These are phyloP conservation scores for Siderastrea radians DNA, from an alignment of 92 coral and sea anemone genomes.

Conservation along the genomic window DNA sequence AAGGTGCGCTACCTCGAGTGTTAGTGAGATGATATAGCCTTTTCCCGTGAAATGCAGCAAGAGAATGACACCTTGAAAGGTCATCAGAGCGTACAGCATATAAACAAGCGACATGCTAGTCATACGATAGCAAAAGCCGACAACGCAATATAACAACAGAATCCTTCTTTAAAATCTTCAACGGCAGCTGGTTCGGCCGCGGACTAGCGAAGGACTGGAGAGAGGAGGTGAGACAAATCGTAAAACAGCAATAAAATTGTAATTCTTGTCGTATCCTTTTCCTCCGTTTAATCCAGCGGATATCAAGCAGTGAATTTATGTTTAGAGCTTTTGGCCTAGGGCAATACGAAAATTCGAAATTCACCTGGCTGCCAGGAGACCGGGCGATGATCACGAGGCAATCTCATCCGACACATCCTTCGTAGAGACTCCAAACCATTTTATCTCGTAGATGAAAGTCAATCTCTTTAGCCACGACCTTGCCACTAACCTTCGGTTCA, in stretches of 20 bases:
- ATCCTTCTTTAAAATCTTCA: not conserved
- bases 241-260: not conserved
- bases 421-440: too few relatives aligned
- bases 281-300: too few relatives aligned
- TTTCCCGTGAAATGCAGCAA: constrained; percentile 83
- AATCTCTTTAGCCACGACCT: too few relatives aligned
- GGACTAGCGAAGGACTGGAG: constrained; percentile 36
- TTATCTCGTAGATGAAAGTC: too few relatives aligned
- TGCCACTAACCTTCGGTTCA: too few relatives aligned
- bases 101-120: constrained; percentile 18
- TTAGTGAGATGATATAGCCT: constrained; percentile 54
- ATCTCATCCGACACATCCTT: too few relatives aligned
- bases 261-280: too few relatives aligned
- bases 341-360: too few relatives aligned
- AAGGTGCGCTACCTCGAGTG: constrained; percentile 51
- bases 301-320: too few relatives aligned
- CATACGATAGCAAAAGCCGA: not conserved
- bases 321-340: too few relatives aligned
- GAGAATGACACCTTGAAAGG: constrained; percentile 68
- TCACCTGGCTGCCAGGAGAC: too few relatives aligned
- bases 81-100: constrained; percentile 68
- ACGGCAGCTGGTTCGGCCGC: not conserved
- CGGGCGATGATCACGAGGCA: too few relatives aligned
- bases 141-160: not conserved
- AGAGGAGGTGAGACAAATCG: not conserved